Evolutionary conservation across 1,140 invertebrate species (phyloP), one percentile per base, ranked within the genome.

Genomic region (Drosophila melanica): DNA sequence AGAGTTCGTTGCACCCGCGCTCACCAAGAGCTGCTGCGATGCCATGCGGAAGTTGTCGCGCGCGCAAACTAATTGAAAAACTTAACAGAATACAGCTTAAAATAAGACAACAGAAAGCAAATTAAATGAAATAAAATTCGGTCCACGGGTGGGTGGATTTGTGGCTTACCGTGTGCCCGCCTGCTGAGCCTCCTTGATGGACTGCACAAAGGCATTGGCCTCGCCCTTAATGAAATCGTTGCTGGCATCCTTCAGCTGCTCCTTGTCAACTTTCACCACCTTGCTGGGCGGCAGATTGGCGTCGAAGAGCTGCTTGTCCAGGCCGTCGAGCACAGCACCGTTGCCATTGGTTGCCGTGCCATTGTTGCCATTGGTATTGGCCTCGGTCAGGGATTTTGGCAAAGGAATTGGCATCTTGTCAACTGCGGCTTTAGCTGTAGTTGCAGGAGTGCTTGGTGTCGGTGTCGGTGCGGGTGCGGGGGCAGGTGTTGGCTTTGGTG

Each of bases 221-320:
- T 91, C 90, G 48, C 82, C 77, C 39, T 75, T 75, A 12, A 91
- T 85, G 44, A 91, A 91, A 37, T 89, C 87, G 48, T 81, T 77
- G 54, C 80, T 91, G 63, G 90, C 90, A 69, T 91, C 87, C 68
- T 91, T 91, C 6, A 78, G 30, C 51, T 87, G 77, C 50, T 70
- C 65, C 27, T 62, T 81, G 11, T 75, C 67, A 7, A 76, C 42
- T 9, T 75, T 66, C 11, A 35, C 42, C 9, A 68, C 57, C 50
- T 87, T 91, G 69, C 58, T 71, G 1, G 64, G 35, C 10, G 47
- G 51, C 50, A 65, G 57, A 8, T 58, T 50, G 8, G 53, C 74
- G 12, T 75, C 81, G 39, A 82, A 79, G 1, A 89, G 54, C 27
- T 81, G 77, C 20, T 79, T 69, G 48, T 89, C 84, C 35, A 77